A percentile compares a stretch with the other conserved stretches of the same genome.
phyloP scores from a whole-genome alignment of 2,797 vertebrate genomes.

The Pantherophis alleghaniensis region DNA sequence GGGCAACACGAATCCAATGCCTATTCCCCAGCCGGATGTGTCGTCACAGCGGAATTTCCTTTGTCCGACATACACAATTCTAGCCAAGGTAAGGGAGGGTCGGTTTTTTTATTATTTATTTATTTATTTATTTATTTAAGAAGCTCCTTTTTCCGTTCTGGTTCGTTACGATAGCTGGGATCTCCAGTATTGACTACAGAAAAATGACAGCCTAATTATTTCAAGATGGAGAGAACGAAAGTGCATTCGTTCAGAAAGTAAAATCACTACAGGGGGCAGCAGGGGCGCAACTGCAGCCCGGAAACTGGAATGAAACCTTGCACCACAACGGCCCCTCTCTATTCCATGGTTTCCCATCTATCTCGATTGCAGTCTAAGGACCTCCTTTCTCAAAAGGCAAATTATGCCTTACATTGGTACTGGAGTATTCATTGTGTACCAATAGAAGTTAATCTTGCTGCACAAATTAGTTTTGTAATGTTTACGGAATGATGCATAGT shows the following conservation, averaged over 20 bases:
- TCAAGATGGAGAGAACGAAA: background rate
- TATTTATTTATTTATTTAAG: background rate
- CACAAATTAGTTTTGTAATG: background rate
- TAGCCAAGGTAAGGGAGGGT: background rate
- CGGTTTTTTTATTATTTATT: background rate
- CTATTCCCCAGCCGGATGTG: background rate
- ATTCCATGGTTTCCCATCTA: background rate
- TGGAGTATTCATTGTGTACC: background rate
- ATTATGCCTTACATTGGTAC: background rate
- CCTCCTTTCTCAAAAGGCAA: background rate
- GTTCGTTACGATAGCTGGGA: background rate
- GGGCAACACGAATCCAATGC: background rate
- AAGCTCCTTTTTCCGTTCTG: background rate
- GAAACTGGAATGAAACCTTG: background rate
- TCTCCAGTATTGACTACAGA: background rate
- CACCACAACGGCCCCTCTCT: too few relatives aligned
- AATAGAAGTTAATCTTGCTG: background rate
- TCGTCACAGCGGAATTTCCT: too few relatives aligned
- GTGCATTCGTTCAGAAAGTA: background rate
- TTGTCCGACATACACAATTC: background rate
- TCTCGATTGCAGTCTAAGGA: background rate
- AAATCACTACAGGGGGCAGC: background rate
- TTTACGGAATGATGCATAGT: background rate
- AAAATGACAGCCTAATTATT: background rate
- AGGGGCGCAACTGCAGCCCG: too few relatives aligned